Base-by-base conservation (phyloP, 2,888 invertebrate species). In the Trichogramma dendrolimi region DNA sequence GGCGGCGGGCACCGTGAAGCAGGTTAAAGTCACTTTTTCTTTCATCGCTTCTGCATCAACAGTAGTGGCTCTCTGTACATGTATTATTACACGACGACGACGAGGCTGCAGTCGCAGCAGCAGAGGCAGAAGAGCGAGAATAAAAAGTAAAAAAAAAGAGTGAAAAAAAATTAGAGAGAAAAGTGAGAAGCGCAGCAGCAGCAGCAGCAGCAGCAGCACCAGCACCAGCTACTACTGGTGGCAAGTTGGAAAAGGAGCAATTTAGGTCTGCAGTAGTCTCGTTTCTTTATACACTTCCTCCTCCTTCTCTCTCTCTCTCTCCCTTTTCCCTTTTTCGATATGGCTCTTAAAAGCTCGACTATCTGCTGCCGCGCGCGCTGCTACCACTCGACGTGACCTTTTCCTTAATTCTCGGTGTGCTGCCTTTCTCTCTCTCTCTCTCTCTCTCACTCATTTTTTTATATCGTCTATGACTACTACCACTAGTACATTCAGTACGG, bases 341-440 rank as follows among this genome's bases (percentile, higher is more conserved):
- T 62, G 62, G 52, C 60, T 64, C 66, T 63, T 64, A 63, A 69
- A 68, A 70, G 66, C 71, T 70, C 70, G 70, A 72, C 73, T 72
- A 75, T 73, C 14, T 14, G 14, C 14, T 14, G 14, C 14, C 14
- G 14, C 14, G 14, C 14, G 14, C 14, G 14, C 14, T 14, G 2
- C 14, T 14, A 14, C 14, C 14, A 14, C 14, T 74, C 71, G 71
- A 73, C 73, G 72, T 74, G 72, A 72, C 73, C 69, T 72, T 70
- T 72, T 72, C 71, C 72, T 71, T 75, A 72, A 71, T 72, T 68
- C 70, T 42, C n/a, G 47, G 38, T 14, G 14, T 49, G 14, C 49
- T 38, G 10, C 38, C 11, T 27, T 51, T 51, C 40, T 51, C 40
- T 27, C 27, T 38, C 14, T 55, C 41, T 55, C 40, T 48, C 44